phyloP scores from a whole-genome alignment of 2,797 vertebrate genomes.

The Pteropus rufus region DNA sequence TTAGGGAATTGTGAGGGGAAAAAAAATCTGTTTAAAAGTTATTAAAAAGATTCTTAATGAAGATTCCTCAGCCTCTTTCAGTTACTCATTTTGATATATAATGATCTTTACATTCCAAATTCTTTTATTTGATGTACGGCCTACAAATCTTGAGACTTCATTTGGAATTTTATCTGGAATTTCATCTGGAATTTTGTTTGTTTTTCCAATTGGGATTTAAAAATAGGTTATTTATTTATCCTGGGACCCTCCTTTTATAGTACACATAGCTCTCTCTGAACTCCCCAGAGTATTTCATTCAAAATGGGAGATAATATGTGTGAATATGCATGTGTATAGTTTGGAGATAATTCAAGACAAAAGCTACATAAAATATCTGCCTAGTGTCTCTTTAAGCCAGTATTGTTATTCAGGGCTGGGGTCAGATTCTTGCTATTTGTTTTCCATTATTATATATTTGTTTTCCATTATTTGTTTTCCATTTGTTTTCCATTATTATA shows the following conservation, averaged over 20 bases:
- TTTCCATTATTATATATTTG: not conserved
- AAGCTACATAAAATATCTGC: slow-evolving; percentile 1
- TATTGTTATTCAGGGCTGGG: not conserved
- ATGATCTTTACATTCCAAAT: not conserved
- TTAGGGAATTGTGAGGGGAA: not conserved
- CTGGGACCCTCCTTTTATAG: not conserved
- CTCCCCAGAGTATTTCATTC: not conserved
- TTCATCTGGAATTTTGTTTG: slow-evolving; percentile 27
- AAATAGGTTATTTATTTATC: slow-evolving; percentile 45
- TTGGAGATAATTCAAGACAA: not conserved
- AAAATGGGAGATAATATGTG: not conserved
- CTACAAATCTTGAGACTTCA: not conserved
- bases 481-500: not conserved
- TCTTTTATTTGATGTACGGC: not conserved
- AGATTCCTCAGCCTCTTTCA: not conserved
- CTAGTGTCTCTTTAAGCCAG: not conserved
- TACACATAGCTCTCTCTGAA: not conserved
- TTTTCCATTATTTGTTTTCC: not conserved
- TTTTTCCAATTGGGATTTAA: slow-evolving; percentile 37
- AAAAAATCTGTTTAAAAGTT: not conserved
- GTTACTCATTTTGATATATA: not conserved
- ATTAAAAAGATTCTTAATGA: not conserved
- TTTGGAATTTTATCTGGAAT: slow-evolving; percentile 39
- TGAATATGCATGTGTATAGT: not conserved
- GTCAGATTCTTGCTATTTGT: not conserved